A percentile compares a stretch with the other conserved stretches of the same genome.
phyloP scores from a whole-genome alignment of 2,797 vertebrate genomes.

The Neoniphon sammara region DNA sequence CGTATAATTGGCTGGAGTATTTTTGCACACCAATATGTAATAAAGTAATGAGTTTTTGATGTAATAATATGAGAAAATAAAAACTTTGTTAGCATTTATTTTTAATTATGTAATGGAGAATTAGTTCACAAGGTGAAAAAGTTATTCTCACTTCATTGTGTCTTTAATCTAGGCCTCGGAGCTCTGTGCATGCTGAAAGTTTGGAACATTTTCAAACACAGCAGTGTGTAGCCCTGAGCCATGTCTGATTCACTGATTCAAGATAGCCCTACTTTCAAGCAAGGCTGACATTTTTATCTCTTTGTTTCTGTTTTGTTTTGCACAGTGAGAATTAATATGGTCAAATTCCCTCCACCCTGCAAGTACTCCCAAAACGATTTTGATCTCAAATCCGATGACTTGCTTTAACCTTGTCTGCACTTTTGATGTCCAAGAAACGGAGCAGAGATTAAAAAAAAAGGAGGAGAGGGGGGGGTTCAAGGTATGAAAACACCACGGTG shows the following conservation, averaged over 20 bases:
- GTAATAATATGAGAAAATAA: too few relatives aligned
- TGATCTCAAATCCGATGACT: constrained; percentile 57
- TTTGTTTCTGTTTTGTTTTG: constrained; percentile 34
- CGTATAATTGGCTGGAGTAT: too few relatives aligned
- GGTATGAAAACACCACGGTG: constrained; percentile 32
- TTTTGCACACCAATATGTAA: too few relatives aligned
- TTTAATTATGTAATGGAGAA: too few relatives aligned
- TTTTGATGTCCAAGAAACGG: constrained; percentile 11
- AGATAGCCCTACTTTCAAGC: background rate
- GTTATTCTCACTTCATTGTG: too few relatives aligned
- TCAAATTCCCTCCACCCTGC: constrained; percentile 5
- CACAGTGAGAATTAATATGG: constrained; percentile 19
- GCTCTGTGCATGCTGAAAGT: too few relatives aligned
- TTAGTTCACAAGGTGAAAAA: too few relatives aligned
- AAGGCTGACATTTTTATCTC: constrained; percentile 26
- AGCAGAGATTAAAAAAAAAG: background rate
- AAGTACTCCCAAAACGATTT: constrained; percentile 28
- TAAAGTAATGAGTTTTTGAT: too few relatives aligned
- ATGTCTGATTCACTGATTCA: constrained; percentile 15
- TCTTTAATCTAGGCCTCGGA: background rate
- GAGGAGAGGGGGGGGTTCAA: background rate
- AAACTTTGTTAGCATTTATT: too few relatives aligned
- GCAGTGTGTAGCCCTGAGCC: constrained; percentile 17
- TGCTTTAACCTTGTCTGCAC: constrained; percentile 42
- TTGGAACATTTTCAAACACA: background rate